phyloP scores from a whole-genome alignment of 2,113 vertebrate species.

The Vidua chalybeata region DNA sequence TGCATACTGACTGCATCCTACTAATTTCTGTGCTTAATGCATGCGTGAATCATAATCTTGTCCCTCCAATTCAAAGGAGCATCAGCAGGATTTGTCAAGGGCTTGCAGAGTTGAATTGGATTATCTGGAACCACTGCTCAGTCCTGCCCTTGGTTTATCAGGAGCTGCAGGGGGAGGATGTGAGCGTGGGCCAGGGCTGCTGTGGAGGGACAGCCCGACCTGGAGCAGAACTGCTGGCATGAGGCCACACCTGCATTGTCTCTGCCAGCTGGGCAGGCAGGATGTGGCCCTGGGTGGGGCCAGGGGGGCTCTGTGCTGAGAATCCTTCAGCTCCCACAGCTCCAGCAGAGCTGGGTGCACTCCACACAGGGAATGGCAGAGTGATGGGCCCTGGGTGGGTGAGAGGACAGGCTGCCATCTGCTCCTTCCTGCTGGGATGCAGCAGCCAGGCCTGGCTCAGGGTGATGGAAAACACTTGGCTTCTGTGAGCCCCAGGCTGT shows the following conservation, averaged over 20 bases:
- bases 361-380: neutral
- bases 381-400: rapidly evolving
- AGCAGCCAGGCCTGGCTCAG: neutral
- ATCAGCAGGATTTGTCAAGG: neutral
- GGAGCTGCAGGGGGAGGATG: neutral
- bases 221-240: neutral
- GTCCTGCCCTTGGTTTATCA: neutral
- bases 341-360: neutral
- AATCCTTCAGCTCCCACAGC: neutral
- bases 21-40: neutral
- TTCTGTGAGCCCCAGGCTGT: neutral
- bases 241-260: rapidly evolving
- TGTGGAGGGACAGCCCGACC: neutral
- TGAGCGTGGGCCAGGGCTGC: neutral
- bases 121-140: neutral
- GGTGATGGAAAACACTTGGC: neutral
- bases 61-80: neutral
- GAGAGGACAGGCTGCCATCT: neutral
- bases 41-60: neutral
- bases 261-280: neutral
- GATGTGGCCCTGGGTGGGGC: neutral
- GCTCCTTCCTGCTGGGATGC: neutral
- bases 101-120: neutral
- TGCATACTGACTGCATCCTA: neutral
- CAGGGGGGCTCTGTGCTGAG: too few relatives aligned